These are phyloP conservation scores for Tetropium fuscum DNA, from an alignment of 2,888 invertebrate genomes.

Conservation along the genomic window DNA sequence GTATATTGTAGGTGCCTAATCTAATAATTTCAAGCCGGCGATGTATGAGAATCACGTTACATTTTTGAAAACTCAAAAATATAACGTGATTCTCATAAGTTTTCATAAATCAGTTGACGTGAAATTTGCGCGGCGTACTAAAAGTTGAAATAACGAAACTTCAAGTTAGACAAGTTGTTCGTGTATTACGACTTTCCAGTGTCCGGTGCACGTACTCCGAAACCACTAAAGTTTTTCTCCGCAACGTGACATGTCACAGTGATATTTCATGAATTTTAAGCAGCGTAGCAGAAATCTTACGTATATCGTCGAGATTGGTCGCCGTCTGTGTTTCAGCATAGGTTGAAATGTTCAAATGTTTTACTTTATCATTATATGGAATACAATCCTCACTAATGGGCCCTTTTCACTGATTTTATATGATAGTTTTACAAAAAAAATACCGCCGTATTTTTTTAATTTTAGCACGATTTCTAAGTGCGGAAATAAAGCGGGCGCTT, in stretches of 20 bases:
- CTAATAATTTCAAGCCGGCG: too few species aligned
- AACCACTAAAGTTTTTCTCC: conserved; percentile 6
- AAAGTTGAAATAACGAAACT: conserved; percentile 2
- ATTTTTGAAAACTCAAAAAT: too few species aligned
- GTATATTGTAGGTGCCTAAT: too few species aligned
- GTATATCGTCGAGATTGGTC: conserved; percentile 3
- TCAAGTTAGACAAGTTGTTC: neutral
- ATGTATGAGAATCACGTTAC: too few species aligned
- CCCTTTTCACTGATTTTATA: too few species aligned
- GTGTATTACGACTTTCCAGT: conserved; percentile 13
- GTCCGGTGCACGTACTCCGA: conserved; percentile 6
- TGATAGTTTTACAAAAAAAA: neutral
- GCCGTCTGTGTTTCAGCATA: neutral
- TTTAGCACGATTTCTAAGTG: too few species aligned
- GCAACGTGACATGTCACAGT: conserved; percentile 6
- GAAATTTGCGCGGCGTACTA: neutral
- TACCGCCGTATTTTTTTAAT: neutral
- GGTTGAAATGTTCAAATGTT: conserved; percentile 12
- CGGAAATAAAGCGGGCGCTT: too few species aligned
- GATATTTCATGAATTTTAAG: conserved; percentile 27
- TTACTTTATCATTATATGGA: too few species aligned
- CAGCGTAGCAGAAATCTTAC: conserved; percentile 8
- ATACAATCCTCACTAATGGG: too few species aligned
- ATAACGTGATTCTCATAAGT: too few species aligned
- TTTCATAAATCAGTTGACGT: neutral